Evolutionary conservation across 2,888 invertebrate species (phyloP).

Genomic region (Epiperipatus broadwayi): DNA sequence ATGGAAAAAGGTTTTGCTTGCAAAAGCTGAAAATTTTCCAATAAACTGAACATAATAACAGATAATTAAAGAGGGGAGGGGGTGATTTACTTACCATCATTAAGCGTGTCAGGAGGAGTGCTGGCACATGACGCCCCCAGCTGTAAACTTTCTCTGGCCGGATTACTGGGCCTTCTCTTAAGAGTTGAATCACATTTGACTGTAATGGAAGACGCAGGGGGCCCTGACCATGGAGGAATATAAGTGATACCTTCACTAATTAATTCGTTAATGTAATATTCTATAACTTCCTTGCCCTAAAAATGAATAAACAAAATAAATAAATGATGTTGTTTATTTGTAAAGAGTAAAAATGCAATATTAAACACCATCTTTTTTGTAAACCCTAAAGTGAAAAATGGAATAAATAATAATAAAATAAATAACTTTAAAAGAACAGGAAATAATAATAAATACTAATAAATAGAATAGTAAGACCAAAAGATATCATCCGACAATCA

Average conservation of each 20-base stretch:
- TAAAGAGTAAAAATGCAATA: constrained; percentile 5
- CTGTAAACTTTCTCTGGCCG: constrained; percentile 22
- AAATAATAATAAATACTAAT: not conserved
- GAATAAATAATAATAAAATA: constrained; percentile 7
- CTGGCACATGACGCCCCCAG: constrained; percentile 31
- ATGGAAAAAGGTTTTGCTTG: too few species aligned
- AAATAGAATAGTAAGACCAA: constrained; percentile 9
- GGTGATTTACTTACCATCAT: too few species aligned
- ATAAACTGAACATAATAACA: too few species aligned
- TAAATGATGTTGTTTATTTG: too few species aligned
- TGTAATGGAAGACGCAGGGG: constrained; percentile 11
- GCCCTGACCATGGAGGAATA: constrained; percentile 40
- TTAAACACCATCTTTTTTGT: not conserved
- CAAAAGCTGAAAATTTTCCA: too few species aligned
- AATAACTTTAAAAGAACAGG: not conserved
- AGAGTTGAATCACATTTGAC: too few species aligned
- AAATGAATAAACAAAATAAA: constrained; percentile 17
- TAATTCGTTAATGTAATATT: constrained; percentile 61
- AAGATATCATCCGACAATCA: too few species aligned
- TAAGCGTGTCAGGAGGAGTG: too few species aligned
- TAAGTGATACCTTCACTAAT: constrained; percentile 49
- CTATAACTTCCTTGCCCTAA: constrained; percentile 81
- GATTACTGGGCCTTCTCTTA: constrained; percentile 15
- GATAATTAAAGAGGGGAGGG: too few species aligned
- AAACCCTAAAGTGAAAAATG: constrained; percentile 4